Conservation (phyloP, 2,888 invertebrate genomes). For the Tenthredo scrophulariae region DNA sequence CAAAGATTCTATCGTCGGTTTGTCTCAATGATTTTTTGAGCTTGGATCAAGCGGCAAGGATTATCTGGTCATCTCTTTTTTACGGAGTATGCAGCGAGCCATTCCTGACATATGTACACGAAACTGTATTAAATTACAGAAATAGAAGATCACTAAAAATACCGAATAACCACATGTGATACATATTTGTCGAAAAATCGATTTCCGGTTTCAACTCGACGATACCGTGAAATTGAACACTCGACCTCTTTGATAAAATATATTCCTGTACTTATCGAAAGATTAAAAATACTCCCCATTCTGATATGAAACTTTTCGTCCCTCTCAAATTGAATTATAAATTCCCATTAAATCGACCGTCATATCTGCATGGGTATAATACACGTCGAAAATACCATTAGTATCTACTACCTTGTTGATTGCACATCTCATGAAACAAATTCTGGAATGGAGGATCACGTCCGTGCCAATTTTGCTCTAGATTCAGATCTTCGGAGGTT, state of each 20-base stretch:
- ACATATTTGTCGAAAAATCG: neutral
- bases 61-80: conserved; percentile 17
- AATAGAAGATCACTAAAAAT: neutral
- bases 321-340: neutral
- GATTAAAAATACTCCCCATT: neutral
- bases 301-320: neutral
- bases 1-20: conserved; percentile 41
- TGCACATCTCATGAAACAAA: neutral
- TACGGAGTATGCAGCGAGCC: neutral
- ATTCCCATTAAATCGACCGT: neutral
- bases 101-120: neutral
- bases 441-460: neutral
- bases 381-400: too few species aligned
- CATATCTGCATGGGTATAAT: neutral
- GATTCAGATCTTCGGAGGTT: neutral
- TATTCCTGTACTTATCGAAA: neutral
- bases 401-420: neutral
- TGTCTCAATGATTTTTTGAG: conserved; percentile 14
- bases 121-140: neutral
- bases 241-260: neutral
- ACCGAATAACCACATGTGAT: neutral
- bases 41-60: neutral
- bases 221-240: neutral
- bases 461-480: neutral
- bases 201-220: neutral